phyloP scores from a whole-genome alignment of 1,140 invertebrate genomes.

The Drosophila repleta region DNA sequence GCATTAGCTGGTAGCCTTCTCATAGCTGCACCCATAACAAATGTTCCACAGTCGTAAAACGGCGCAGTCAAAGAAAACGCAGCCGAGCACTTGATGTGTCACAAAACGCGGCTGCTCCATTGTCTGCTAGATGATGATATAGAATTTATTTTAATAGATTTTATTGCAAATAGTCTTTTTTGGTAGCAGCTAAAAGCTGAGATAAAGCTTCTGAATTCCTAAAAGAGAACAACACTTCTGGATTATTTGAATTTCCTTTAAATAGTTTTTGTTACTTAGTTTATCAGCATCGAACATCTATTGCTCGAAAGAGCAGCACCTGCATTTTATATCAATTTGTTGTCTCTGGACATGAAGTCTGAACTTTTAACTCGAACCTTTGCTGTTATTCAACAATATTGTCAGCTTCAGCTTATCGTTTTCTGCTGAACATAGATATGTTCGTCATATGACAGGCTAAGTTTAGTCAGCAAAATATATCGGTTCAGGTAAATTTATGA shows the following conservation, averaged over 20 bases:
- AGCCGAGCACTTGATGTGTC: constrained; percentile 39
- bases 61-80: constrained; percentile 27
- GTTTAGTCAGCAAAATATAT: too few species aligned
- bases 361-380: too few species aligned
- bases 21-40: constrained; percentile 38
- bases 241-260: neutral
- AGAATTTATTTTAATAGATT: constrained; percentile 51
- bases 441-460: too few species aligned
- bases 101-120: constrained; percentile 44
- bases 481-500: too few species aligned
- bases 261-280: neutral
- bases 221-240: constrained; percentile 9
- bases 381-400: neutral
- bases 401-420: too few species aligned
- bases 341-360: neutral
- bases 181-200: constrained; percentile 32
- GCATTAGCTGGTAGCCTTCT: constrained; percentile 33
- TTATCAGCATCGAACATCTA: constrained; percentile 3
- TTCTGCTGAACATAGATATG: too few species aligned
- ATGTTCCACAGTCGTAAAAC: constrained; percentile 30
- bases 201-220: constrained; percentile 27
- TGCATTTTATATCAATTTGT: too few species aligned
- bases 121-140: constrained; percentile 34
- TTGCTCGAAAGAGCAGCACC: neutral
- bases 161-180: constrained; percentile 73